Evolutionary conservation across 2,113 vertebrate genomes (phyloP), one percentile per base, ranked within the genome.

Genomic region (Caranx melampygus): DNA sequence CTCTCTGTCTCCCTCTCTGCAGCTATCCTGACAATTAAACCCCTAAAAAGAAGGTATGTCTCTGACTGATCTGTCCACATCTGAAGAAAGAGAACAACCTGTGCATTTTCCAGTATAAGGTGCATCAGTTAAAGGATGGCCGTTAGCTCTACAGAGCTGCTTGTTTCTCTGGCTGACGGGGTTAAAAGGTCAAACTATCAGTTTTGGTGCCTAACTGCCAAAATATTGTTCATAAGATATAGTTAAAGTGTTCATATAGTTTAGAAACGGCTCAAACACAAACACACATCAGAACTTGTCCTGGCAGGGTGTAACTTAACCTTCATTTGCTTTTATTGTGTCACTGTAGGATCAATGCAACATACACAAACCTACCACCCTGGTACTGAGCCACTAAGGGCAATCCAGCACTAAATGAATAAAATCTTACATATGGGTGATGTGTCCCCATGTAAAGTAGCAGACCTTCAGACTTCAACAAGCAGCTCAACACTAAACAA

Each of bases 121-220:
- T 40, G 68, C 20, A 37, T 78, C 60, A 76, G 45, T 86, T 67
- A 73, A 81, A 66, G 13, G 42, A 20, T 45, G 58, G 76, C 69
- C 58, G 2, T 42, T 57, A 37, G 35, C 47, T 72, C 63, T 57
- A 58, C 37, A 18, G 52, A 54, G 14, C 55, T 0, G 13, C 26
- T 47, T 54, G n/a, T 61, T 76, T 81, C 82, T 57, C 66, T 26
- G 11, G 66, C 78, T 20, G n/a, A 64, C 72, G 55, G 70, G 86
- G 82, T 82, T 44, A 77, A 83, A 75, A 87, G 83, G 85, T 85
- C 81, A 84, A 6, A 16, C 1, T 51, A 83, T 83, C 69, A 87
- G 81, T 78, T 78, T 81, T 77, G 67, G 61, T 13, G 21, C 63
- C 61, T 42, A 73, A 40, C 33, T 64, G 35, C 31, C 52, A 34